Percentiles rank a stretch among this genome's conserved stretches.
These are phyloP conservation scores for Polypterus bichir DNA, from an alignment of 2,113 vertebrate genomes.

Conservation along the genomic window DNA sequence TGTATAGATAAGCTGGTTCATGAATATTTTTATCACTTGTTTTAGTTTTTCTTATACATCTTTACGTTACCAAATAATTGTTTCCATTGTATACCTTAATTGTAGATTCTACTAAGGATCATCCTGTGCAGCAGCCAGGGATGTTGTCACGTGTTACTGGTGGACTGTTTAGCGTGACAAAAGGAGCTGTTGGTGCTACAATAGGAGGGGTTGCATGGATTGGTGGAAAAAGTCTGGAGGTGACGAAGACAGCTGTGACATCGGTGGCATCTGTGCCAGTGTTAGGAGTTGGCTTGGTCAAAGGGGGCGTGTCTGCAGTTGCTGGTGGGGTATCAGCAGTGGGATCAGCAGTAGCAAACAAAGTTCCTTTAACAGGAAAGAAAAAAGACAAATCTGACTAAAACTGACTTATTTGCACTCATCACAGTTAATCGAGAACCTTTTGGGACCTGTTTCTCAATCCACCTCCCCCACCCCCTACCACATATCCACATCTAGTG, in stretches of 20 bases:
- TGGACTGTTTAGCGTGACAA: constrained; percentile 82
- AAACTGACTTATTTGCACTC: constrained; percentile 11
- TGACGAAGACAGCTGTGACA: constrained; percentile 82
- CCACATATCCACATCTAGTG: not conserved
- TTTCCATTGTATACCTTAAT: not conserved
- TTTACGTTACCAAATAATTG: too few species aligned
- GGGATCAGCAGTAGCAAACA: constrained; percentile 80
- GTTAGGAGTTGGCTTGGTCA: constrained; percentile 80
- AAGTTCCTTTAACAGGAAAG: constrained; percentile 82
- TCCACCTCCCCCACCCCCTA: not conserved
- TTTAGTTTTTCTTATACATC: too few species aligned
- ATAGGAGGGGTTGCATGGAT: constrained; percentile 86
- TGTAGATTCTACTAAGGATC: constrained; percentile 70
- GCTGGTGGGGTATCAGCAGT: constrained; percentile 78
- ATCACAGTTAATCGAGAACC: not conserved
- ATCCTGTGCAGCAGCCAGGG: constrained; percentile 70
- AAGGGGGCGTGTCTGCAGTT: constrained; percentile 75
- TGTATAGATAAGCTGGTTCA: not conserved
- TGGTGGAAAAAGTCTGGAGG: constrained; percentile 81
- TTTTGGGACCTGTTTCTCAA: not conserved
- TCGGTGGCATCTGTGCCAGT: constrained; percentile 78
- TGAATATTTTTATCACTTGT: not conserved
- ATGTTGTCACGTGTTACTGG: constrained; percentile 82
- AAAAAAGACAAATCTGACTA: constrained; percentile 96
- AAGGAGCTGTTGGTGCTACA: constrained; percentile 82